Evolutionary conservation across 2,797 vertebrate genomes (phyloP).

Genomic region (Xenopus petersii): DNA sequence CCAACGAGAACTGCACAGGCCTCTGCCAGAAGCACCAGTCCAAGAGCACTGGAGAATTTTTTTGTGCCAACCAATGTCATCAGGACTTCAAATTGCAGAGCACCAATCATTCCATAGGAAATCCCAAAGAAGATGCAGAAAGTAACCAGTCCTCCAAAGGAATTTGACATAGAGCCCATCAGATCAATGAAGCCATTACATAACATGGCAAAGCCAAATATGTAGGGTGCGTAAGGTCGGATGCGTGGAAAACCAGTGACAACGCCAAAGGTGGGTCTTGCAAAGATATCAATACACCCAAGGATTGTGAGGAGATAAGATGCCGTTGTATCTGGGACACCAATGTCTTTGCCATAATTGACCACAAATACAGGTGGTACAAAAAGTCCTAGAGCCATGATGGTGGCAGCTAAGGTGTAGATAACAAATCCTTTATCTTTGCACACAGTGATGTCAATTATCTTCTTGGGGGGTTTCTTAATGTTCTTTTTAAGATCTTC

Average conservation of each 20-base stretch:
- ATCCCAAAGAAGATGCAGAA: conserved; percentile 84
- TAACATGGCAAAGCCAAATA: conserved; percentile 90
- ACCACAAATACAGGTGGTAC: conserved; percentile 94
- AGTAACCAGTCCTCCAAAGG: conserved; percentile 77
- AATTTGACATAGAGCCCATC: conserved; percentile 72
- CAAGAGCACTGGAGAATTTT: conserved; percentile 91
- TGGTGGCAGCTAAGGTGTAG: conserved; percentile 82
- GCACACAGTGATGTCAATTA: conserved; percentile 89
- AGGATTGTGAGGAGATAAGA: conserved; percentile 87
- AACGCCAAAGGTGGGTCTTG: conserved; percentile 82
- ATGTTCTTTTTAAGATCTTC: background rate
- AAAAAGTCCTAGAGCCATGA: conserved; percentile 94
- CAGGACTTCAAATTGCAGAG: conserved; percentile 94
- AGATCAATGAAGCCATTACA: conserved; percentile 90
- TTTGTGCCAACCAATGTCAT: conserved; percentile 91
- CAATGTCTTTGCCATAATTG: conserved; percentile 88
- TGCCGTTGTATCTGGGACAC: conserved; percentile 80
- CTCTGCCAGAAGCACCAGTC: conserved; percentile 88
- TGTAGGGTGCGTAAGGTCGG: conserved; percentile 85
- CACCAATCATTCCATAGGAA: conserved; percentile 80
- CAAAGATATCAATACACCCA: conserved; percentile 91
- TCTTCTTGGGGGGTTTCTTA: conserved; percentile 52
- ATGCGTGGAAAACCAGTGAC: conserved; percentile 82
- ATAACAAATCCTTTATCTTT: conserved; percentile 82
- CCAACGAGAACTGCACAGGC: conserved; percentile 89